Conservation (phyloP, 1,140 invertebrate species). For the Magallana angulata region DNA sequence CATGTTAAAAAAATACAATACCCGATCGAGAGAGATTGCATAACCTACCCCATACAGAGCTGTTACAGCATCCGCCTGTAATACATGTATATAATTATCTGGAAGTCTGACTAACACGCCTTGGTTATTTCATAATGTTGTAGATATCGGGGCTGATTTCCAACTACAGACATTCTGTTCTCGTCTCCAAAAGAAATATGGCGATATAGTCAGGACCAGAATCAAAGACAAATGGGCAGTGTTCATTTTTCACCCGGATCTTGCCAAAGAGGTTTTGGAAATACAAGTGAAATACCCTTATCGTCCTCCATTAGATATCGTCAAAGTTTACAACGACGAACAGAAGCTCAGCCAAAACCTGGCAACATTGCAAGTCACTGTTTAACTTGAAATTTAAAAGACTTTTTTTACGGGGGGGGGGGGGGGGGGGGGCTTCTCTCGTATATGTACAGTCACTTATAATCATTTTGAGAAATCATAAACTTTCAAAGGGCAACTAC, state of each 20-base stretch:
- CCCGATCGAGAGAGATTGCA: too few species aligned
- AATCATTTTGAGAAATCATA: too few species aligned
- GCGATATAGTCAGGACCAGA: background rate
- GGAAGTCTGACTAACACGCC: background rate
- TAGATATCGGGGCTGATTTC: background rate
- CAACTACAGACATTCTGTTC: background rate
- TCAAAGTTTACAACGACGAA: background rate
- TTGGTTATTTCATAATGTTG: background rate
- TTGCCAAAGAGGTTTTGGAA: conserved; percentile 4
- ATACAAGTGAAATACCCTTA: background rate
- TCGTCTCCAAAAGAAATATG: background rate
- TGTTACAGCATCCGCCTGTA: background rate
- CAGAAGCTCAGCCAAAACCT: background rate
- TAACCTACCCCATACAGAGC: too few species aligned
- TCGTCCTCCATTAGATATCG: background rate
- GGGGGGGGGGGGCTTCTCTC: too few species aligned
- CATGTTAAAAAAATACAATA: too few species aligned
- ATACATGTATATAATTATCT: background rate
- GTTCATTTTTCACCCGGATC: background rate
- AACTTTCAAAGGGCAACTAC: too few species aligned
- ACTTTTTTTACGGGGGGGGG: too few species aligned
- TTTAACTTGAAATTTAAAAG: background rate
- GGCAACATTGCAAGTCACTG: background rate
- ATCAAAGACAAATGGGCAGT: background rate
- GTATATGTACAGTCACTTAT: too few species aligned